These are phyloP conservation scores for Zelostemma sp. DNA, from an alignment of 1,140 invertebrate genomes.

Conservation along the genomic window DNA sequence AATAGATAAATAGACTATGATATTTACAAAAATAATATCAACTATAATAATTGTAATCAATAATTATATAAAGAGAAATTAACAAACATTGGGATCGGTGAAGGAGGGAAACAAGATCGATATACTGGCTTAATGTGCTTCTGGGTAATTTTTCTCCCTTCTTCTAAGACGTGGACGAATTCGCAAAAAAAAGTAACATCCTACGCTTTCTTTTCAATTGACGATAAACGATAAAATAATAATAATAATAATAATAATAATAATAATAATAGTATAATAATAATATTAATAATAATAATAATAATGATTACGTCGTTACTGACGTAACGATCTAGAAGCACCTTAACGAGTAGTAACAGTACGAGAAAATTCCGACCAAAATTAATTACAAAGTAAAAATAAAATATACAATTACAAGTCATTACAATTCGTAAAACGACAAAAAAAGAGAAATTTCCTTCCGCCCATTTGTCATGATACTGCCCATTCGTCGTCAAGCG, in stretches of 20 bases:
- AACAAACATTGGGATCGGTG: slow-evolving; percentile 39
- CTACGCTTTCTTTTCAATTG: neutral
- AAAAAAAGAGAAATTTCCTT: neutral
- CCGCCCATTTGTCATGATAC: no score
- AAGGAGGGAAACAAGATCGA: slow-evolving; percentile 27
- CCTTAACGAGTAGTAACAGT: slow-evolving; percentile 58
- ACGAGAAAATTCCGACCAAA: slow-evolving; percentile 28
- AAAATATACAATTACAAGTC: slow-evolving; percentile 9
- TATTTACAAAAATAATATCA: slow-evolving; percentile 63
- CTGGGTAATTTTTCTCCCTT: neutral
- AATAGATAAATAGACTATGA: slow-evolving; percentile 61
- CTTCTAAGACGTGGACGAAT: neutral
- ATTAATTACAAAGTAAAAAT: slow-evolving; percentile 14
- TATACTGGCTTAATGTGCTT: slow-evolving; percentile 16
- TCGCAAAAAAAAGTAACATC: slow-evolving; percentile 6
- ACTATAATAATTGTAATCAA: slow-evolving; percentile 57
- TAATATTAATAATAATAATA: neutral
- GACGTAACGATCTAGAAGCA: slow-evolving; percentile 63
- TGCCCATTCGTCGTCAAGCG: no score
- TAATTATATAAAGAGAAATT: slow-evolving; percentile 39
- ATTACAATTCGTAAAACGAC: neutral
- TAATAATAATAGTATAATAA: neutral
- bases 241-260: neutral
- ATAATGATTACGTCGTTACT: slow-evolving; percentile 37
- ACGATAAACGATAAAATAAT: slow-evolving; percentile 1